Conservation (phyloP, 2,888 invertebrate genomes). For the Taenaris catops region DNA sequence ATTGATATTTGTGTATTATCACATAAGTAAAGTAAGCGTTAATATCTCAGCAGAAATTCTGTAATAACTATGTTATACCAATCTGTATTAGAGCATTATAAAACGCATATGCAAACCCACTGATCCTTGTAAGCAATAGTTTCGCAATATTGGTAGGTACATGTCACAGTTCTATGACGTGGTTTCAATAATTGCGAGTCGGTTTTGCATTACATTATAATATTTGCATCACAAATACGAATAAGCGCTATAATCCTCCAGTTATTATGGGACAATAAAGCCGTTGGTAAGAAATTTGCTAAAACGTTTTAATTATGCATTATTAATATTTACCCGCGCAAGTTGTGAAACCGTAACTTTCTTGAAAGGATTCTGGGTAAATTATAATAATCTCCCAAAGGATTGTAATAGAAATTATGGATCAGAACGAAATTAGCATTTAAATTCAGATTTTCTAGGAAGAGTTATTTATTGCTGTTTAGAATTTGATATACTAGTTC, state of each 20-base stretch:
- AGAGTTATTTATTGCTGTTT: constrained; percentile 64
- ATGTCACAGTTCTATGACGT: background rate
- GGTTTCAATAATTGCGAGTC: background rate
- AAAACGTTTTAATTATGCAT: constrained; percentile 19
- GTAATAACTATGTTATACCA: no score
- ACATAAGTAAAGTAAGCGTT: no score
- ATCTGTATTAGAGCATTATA: no score
- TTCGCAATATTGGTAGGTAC: no score
- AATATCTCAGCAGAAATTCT: no score
- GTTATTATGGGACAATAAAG: background rate
- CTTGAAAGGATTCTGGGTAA: constrained; percentile 60
- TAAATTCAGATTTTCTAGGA: constrained; percentile 66
- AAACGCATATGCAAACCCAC: no score
- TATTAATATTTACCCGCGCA: constrained; percentile 42
- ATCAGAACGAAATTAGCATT: constrained; percentile 69
- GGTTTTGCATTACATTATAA: background rate
- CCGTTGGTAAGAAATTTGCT: constrained; percentile 3
- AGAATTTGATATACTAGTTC: constrained; percentile 23
- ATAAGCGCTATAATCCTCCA: no score
- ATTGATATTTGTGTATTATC: no score
- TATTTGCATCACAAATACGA: no score
- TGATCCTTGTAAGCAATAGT: no score
- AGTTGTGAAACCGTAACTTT: constrained; percentile 50
- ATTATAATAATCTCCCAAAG: constrained; percentile 73
- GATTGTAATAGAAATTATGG: constrained; percentile 65